Conservation (phyloP, 2,797 vertebrate species). For the Dipus sagitta region DNA sequence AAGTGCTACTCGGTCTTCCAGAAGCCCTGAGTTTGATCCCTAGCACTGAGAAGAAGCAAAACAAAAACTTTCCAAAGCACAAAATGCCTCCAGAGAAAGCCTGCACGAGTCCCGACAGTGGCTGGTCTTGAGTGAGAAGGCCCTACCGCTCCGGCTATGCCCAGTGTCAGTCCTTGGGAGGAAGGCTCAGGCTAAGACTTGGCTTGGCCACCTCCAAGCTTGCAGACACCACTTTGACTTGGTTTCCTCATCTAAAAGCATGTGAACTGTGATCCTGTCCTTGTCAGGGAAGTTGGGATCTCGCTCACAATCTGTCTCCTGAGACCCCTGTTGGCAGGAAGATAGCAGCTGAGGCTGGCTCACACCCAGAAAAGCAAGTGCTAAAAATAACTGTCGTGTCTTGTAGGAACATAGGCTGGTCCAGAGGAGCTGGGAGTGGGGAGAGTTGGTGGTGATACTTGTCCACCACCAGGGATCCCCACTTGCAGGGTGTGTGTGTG, state of each 20-base stretch:
- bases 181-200: background rate
- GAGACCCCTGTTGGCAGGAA: background rate
- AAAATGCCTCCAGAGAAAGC: background rate
- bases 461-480: background rate
- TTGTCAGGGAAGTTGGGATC: background rate
- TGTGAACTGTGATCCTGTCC: background rate
- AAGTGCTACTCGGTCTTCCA: background rate
- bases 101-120: background rate
- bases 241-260: background rate
- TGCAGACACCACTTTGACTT: background rate
- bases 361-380: background rate
- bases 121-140: background rate
- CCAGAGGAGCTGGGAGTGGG: background rate
- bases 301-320: background rate
- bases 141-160: background rate
- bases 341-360: constrained; percentile 17
- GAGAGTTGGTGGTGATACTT: background rate
- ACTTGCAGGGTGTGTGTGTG: background rate
- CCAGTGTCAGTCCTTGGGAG: background rate
- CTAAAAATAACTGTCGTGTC: constrained; percentile 70
- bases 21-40: background rate
- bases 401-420: constrained; percentile 3
- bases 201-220: background rate
- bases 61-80: background rate
- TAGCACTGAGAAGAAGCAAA: background rate